Percentiles rank a stretch among this genome's conserved stretches.
Evolutionary conservation across 2,797 vertebrate species (phyloP).

Genomic region (Poecilia gillii): DNA sequence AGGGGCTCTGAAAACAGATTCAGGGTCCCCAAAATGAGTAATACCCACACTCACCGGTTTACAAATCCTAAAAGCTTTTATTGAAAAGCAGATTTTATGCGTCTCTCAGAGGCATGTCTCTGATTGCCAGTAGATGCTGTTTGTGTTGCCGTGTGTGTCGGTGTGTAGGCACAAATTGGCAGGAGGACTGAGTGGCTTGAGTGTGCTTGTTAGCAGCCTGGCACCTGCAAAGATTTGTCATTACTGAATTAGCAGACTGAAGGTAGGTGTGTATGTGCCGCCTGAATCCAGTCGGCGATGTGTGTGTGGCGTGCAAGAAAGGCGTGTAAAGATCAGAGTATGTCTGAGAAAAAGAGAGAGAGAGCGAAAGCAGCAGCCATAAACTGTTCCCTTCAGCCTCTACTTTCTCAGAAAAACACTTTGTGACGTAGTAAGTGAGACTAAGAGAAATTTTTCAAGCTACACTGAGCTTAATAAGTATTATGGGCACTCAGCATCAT

Average conservation of each 20-base stretch:
- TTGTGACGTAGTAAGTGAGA: slow-evolving; percentile 13
- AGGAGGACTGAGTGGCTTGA: slow-evolving; percentile 21
- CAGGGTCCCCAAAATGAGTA: background rate
- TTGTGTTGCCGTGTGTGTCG: slow-evolving; percentile 8
- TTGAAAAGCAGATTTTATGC: slow-evolving; percentile 10
- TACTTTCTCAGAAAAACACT: slow-evolving; percentile 50
- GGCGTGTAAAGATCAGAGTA: background rate
- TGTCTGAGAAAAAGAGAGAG: slow-evolving; percentile 4
- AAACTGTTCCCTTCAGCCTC: slow-evolving; percentile 13
- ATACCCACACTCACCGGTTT: background rate
- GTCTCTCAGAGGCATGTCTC: background rate
- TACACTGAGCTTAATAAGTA: slow-evolving; percentile 38
- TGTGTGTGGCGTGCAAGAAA: slow-evolving; percentile 4
- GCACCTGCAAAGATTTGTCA: slow-evolving; percentile 44
- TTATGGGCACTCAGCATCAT: slow-evolving; percentile 20
- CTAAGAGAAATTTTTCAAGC: slow-evolving; percentile 40
- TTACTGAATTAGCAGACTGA: slow-evolving; percentile 48
- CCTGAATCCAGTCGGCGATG: slow-evolving; percentile 25
- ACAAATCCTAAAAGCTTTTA: slow-evolving; percentile 30
- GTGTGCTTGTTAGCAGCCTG: slow-evolving; percentile 44
- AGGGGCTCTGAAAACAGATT: background rate
- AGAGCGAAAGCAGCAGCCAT: slow-evolving; percentile 1
- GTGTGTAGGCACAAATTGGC: slow-evolving; percentile 25
- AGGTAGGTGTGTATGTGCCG: slow-evolving; percentile 42
- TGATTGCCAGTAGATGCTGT: slow-evolving; percentile 6